Base-by-base conservation (phyloP, 2,888 invertebrate genomes). In the Lepidochitona cinerea region DNA sequence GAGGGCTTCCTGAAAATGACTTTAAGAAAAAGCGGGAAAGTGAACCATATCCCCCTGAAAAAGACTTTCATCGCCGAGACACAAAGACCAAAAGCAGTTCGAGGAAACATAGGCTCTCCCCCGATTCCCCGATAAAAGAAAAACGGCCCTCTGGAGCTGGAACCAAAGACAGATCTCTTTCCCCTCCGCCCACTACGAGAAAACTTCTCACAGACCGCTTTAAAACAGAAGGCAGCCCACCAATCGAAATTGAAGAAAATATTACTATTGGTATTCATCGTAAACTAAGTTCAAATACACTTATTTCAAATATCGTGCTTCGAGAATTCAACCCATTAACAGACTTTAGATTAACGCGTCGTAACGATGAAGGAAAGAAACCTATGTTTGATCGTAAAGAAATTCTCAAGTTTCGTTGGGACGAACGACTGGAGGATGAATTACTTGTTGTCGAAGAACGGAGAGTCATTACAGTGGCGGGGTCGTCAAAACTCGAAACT, bases 261-360 rank as follows among this genome's bases (percentile, higher is more conserved):
- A 86, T 87, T 18, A 85, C 86, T 14, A 86, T 87, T 64, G 87
- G 85, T n/a, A 85, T 87, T 35, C 83, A 85, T 68, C 79, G 87
- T 5, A 70, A 70, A 32, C 59, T 59, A 14, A 59, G 59, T 9
- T 59, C 59, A 4, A 23, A 32, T 4, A 32, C 26, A 23, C 59
- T 14, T 14, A 26, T 59, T 9, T 59, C 59, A 4, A 59, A 59
- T 26, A 59, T 59, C 26, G 26, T 59, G 2, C 18, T 59, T 59
- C 18, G 59, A 14, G 59, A 59, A 32, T 59, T 59, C 26, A 59
- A 59, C 29, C 29, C 59, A 23, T 23, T 29, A 14, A 29, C 59
- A 54, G 77, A 81, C 29, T 86, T 87, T 69, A 70, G 79, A 32
- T 83, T 87, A 80, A 71, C 84, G 14, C 81, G 83, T 37, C 82